Conservation (phyloP, 2,888 invertebrate genomes). For the Drosophila diplacantha region DNA sequence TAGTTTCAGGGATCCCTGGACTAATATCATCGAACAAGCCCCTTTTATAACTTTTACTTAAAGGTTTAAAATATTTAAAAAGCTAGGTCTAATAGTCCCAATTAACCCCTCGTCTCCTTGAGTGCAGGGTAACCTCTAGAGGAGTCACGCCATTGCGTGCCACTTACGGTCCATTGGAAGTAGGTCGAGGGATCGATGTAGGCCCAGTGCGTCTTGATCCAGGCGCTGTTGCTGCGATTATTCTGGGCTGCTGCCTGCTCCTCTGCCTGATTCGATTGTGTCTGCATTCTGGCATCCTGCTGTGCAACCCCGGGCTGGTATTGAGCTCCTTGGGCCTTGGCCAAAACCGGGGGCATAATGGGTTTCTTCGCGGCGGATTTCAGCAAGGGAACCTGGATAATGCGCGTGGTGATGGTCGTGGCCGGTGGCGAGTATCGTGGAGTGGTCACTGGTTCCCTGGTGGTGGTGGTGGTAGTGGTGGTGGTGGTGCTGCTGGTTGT, state of each 20-base stretch:
- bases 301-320: constrained; percentile 17
- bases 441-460: constrained; percentile 23
- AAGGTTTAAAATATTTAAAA: no score
- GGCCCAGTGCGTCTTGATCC: constrained; percentile 83
- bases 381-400: constrained; percentile 74
- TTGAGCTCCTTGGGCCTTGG: constrained; percentile 67
- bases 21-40: neutral
- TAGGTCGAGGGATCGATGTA: constrained; percentile 83
- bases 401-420: constrained; percentile 69
- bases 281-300: constrained; percentile 21
- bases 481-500: constrained; percentile 20
- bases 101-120: neutral
- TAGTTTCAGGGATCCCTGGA: neutral
- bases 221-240: constrained; percentile 74
- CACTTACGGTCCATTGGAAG: constrained; percentile 84
- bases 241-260: constrained; percentile 54
- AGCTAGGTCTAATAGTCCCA: neutral
- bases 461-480: constrained; percentile 25
- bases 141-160: constrained; percentile 3
- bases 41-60: no score
- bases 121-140: neutral
- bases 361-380: constrained; percentile 80
- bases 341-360: constrained; percentile 78
- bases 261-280: constrained; percentile 6
- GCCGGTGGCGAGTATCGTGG: constrained; percentile 21